Conservation (phyloP, 2,888 invertebrate species). For the Ormyrus pomaceus region DNA sequence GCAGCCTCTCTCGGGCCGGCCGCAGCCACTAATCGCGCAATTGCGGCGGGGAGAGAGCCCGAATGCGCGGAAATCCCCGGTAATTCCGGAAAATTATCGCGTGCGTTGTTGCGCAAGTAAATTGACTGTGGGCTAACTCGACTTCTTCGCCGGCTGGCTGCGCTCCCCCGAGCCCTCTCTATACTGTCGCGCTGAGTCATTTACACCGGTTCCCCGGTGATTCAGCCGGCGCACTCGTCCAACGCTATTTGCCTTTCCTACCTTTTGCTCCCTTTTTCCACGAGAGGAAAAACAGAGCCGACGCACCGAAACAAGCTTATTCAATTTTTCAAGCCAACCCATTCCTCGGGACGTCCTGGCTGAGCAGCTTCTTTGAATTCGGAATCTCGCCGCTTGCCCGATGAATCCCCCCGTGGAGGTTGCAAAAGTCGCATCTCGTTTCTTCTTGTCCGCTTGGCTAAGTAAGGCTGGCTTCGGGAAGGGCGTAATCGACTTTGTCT, state of each 20-base stretch:
- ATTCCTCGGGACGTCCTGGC: neutral
- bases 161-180: neutral
- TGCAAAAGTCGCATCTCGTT: constrained; percentile 3
- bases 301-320: neutral
- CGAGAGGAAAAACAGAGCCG: neutral
- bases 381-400: constrained; percentile 27
- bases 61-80: constrained; percentile 45
- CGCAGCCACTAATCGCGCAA: constrained; percentile 16
- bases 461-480: too few relatives aligned
- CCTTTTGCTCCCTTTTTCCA: neutral
- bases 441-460: neutral
- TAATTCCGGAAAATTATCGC: constrained; percentile 51
- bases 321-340: constrained; percentile 33
- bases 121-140: constrained; percentile 29
- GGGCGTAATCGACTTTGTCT: neutral
- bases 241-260: neutral
- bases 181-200: constrained; percentile 44
- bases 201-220: constrained; percentile 48
- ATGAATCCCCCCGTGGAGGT: constrained; percentile 41
- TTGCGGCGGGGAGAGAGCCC: constrained; percentile 6
- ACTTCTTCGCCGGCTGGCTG: neutral
- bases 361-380: constrained; percentile 48
- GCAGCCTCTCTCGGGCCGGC: neutral
- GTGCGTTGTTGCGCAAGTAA: constrained; percentile 6
- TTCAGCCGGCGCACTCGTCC: neutral